Evolutionary conservation across 1,140 invertebrate species (phyloP), one percentile per base, ranked within the genome.

Genomic region (Bombus superbus): DNA sequence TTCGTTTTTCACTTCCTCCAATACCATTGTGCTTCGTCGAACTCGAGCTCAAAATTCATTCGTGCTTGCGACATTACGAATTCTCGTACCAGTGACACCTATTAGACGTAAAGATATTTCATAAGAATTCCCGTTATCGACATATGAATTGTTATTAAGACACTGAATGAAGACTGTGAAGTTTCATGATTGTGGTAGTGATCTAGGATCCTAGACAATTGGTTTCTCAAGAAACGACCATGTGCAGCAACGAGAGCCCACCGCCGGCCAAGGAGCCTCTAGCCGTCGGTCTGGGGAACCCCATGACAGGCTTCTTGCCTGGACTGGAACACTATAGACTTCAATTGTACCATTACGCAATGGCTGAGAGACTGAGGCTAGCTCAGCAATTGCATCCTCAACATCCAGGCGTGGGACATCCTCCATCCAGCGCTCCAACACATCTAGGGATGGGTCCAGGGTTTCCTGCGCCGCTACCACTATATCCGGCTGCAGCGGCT

Each of bases 311-410:
- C 5, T 95, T 95, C 85, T 94, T 97, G 35, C 96, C 96, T 8
- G 96, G 97, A 0, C 94, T 98, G 62, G 98, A 98, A 85, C 97
- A 98, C 91, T 98, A 98, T 92, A 96, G 98, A 9, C 93, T 98
- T 0, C 98, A 98, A 91, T 95, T 98, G 0, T 98, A 98, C 94
- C 98, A 98, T 93, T 98, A 98, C 94, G 98, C 98, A 35, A 97
- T 98, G 92, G 97, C 98, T 28, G 98, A 98, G 92, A 94, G 98
- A 1, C 93, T 98, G 2, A 95, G 98, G 22, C 95, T 97, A 85
- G 95, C 96, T 0, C 93, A 95, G 53, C 94, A 96, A 84, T 91
- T 96, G 81, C 96, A 96, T 85, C 96, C 95, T 5, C 97, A 94
- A 72, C 93, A 97, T 93, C 96, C 96, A 71, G 96, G 92, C 0